These are phyloP conservation scores for Phyllotreta striolata DNA, from an alignment of 2,888 invertebrate genomes.

Conservation along the genomic window DNA sequence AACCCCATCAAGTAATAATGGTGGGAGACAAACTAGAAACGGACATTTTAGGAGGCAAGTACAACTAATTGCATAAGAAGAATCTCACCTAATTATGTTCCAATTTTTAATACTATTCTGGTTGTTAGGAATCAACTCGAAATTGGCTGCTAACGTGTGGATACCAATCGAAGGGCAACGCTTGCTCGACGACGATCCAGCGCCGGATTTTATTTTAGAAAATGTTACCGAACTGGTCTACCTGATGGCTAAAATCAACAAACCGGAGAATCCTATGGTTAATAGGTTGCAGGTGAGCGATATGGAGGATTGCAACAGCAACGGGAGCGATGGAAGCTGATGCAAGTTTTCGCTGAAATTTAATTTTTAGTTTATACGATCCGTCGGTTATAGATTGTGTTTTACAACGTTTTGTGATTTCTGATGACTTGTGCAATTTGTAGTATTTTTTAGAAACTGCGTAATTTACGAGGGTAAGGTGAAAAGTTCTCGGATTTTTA, in stretches of 20 bases:
- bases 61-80: no score
- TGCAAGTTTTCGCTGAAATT: background rate
- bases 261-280: conserved; percentile 17
- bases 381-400: background rate
- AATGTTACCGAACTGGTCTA: conserved; percentile 70
- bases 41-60: conserved; percentile 81
- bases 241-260: conserved; percentile 64
- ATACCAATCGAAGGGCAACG: conserved; percentile 67
- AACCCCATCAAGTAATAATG: conserved; percentile 82
- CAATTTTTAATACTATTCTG: background rate
- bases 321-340: conserved; percentile 63
- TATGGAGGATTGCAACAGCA: conserved; percentile 61
- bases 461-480: no score
- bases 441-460: no score
- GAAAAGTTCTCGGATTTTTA: no score
- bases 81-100: background rate
- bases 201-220: conserved; percentile 73
- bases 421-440: no score
- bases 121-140: conserved; percentile 65
- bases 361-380: background rate
- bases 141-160: conserved; percentile 80
- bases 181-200: conserved; percentile 57
- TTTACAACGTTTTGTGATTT: background rate
- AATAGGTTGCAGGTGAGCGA: conserved; percentile 52
- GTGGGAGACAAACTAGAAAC: conserved; percentile 85